These are phyloP conservation scores for Philaenus spumarius DNA, from an alignment of 1,140 invertebrate genomes.

Conservation along the genomic window DNA sequence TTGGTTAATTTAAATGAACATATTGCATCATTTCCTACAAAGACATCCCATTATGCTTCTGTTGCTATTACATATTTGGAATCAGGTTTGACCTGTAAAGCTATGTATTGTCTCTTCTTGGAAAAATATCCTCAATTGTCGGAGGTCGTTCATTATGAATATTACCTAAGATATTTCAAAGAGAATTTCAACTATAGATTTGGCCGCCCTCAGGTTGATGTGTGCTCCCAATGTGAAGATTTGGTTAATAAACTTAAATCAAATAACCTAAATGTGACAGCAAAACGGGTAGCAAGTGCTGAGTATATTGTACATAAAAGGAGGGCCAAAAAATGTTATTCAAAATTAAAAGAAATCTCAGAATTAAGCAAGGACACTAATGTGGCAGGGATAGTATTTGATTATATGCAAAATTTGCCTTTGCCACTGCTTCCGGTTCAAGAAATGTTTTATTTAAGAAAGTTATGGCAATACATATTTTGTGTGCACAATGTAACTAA, in stretches of 20 bases:
- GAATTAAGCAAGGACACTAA: background rate
- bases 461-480: constrained; percentile 23
- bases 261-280: constrained; percentile 4
- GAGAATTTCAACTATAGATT: constrained; percentile 28
- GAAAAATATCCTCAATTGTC: constrained; percentile 2
- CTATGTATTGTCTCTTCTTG: background rate
- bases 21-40: background rate
- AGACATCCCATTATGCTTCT: background rate
- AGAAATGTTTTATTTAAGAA: constrained; percentile 24
- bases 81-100: background rate
- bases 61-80: background rate
- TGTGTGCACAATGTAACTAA: constrained; percentile 26
- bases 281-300: constrained; percentile 8
- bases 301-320: background rate
- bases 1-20: background rate
- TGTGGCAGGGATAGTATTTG: background rate
- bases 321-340: background rate
- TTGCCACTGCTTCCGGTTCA: constrained; percentile 12
- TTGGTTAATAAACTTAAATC: constrained; percentile 20
- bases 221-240: constrained; percentile 20
- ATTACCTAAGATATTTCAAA: constrained; percentile 23
- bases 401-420: constrained; percentile 2
- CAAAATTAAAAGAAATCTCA: constrained; percentile 3
- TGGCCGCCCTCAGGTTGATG: constrained; percentile 26
- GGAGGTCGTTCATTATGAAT: constrained; percentile 19